Percentiles rank a stretch among this genome's conserved stretches.
Conservation (phyloP, 2,888 invertebrate species). For the Xestia rhomboidea region DNA sequence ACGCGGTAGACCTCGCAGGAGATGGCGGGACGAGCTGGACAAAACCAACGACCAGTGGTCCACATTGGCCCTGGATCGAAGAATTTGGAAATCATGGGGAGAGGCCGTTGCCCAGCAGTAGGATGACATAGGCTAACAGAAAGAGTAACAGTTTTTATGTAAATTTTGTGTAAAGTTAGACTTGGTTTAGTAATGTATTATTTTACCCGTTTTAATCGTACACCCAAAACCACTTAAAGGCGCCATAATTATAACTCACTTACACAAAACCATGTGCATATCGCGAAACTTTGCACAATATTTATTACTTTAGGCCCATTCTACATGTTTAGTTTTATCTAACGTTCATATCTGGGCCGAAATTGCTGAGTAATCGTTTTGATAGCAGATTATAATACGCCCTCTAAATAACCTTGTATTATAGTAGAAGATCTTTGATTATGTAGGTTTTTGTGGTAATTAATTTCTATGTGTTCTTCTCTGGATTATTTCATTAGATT, state of each 20-base stretch:
- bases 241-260: slow-evolving; percentile 3
- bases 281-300: slow-evolving; percentile 26
- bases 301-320: slow-evolving; percentile 40
- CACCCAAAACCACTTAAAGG: not conserved
- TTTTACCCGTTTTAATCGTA: slow-evolving; percentile 21
- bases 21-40: too few relatives aligned
- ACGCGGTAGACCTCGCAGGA: too few relatives aligned
- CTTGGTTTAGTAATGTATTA: not conserved
- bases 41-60: too few relatives aligned
- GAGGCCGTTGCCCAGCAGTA: too few relatives aligned
- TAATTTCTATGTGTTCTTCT: not conserved
- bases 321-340: slow-evolving; percentile 43
- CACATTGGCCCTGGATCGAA: too few relatives aligned
- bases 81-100: too few relatives aligned
- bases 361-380: slow-evolving; percentile 32
- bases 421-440: not conserved
- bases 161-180: too few relatives aligned
- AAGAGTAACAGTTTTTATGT: too few relatives aligned
- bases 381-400: slow-evolving; percentile 21
- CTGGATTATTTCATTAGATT: too few relatives aligned
- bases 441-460: not conserved
- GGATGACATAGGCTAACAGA: too few relatives aligned
- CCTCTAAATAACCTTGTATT: slow-evolving; percentile 35
- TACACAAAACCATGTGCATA: slow-evolving; percentile 27
- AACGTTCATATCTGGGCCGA: slow-evolving; percentile 26